Conservation (phyloP, 1,140 invertebrate genomes). For the Dendrolimus punctatus region DNA sequence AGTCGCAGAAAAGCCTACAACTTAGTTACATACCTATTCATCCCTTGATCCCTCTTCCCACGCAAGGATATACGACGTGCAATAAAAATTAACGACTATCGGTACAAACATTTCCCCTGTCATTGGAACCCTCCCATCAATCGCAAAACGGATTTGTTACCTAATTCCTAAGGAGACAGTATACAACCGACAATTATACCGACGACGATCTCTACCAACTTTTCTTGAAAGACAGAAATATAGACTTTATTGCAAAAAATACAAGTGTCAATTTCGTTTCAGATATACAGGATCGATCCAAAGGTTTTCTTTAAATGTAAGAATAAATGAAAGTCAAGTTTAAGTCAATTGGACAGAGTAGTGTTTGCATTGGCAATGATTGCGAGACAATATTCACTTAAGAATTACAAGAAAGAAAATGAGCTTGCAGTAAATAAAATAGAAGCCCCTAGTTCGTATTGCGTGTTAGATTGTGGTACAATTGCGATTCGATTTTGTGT, state of each 20-base stretch:
- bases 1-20: too few relatives aligned
- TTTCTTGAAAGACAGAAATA: constrained; percentile 9
- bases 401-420: constrained; percentile 64
- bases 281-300: too few relatives aligned
- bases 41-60: not conserved
- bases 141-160: constrained; percentile 60
- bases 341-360: too few relatives aligned
- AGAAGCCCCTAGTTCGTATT: constrained; percentile 29
- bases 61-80: constrained; percentile 26
- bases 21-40: too few relatives aligned
- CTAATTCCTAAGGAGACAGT: constrained; percentile 61
- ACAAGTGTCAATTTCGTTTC: not conserved
- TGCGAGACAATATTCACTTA: constrained; percentile 57
- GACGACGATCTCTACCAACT: constrained; percentile 39
- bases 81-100: constrained; percentile 45
- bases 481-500: constrained; percentile 48
- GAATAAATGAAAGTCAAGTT: too few relatives aligned
- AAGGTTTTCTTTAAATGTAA: too few relatives aligned
- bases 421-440: constrained; percentile 63
- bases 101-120: constrained; percentile 23
- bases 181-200: constrained; percentile 65
- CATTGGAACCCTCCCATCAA: constrained; percentile 43
- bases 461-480: constrained; percentile 52
- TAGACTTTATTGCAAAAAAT: not conserved
- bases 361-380: too few relatives aligned